Evolutionary conservation across 2,888 invertebrate species (phyloP), one percentile per base, ranked within the genome.

Genomic region (Agriopis aurantiaria): DNA sequence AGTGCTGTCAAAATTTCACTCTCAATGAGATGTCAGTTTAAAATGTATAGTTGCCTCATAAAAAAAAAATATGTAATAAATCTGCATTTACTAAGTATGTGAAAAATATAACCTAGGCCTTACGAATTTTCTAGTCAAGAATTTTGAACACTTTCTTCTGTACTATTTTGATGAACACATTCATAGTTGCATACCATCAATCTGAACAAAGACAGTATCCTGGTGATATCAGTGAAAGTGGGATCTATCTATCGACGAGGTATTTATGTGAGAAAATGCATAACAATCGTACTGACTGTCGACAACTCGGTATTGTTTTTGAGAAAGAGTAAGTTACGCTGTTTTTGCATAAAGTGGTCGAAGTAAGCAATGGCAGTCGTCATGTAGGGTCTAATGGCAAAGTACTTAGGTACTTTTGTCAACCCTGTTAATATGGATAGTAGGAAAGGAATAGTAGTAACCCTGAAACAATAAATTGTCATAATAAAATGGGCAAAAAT

Each of bases 211-310:
- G 68, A 60, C 48, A 33, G 46, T 60, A 58, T 75, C 71, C 77
- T 79, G 74, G 68, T 70, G 63, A 71, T 69, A 84, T 81, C 82
- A 87, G 86, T 80, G 87, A 88, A 86, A 88, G 87, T 87, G 71
- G 40, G 41, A 23, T n/a, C 43, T 14, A 43, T 62, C 62, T 75
- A 76, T 79, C 71, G 78, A 79, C 76, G 69, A 72, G 77, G 73
- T 62, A n/a, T n/a, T n/a, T n/a, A 33, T 70, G 71, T 73, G 72
- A 65, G 71, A 71, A 73, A 72, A 58, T 48, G 43, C 23, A 40
- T 43, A 45, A 69, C 69, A 67, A 66, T 72, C 53, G 59, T 33
- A 41, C 52, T 45, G 8, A 46, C 51, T 59, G 65, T 73, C 64
- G 58, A 51, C 62, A 55, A 17, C 11, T 33, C 41, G 40, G 55